Base-by-base conservation (phyloP, 92 coral and sea anemone species). In the Heteractis magnifica region DNA sequence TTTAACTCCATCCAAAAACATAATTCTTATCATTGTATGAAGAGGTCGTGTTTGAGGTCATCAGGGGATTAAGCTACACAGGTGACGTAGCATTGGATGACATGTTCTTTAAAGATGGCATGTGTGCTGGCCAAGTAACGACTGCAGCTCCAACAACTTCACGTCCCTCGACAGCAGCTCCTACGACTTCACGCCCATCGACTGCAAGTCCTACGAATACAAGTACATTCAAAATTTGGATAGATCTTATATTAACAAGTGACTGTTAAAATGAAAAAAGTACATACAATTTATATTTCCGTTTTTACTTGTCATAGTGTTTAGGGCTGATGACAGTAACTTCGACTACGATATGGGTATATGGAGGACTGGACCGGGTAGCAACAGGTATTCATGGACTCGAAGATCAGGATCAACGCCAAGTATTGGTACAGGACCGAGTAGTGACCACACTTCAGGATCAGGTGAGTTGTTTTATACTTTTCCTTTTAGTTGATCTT, bases 61-160 rank as follows among this genome's bases (percentile, higher is more conserved):
- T 73, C 49, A 82, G 89, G 21, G 92, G 92, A 41, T 77, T 72
- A 14, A 79, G 74, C 18, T 89, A 26, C 77, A 65, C 44, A 34
- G 77, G 92, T 48, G 92, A 89, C 62, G 52, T 89, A 8, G 92
- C 92, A 19, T 41, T 89, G 52, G 92, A 89, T 72, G 84, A 86
- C 4, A 83, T 85, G 49, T 76, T 60, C 65, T 65, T 84, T 52
- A 84, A 41, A 13, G 77, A 82, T 20, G 77, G 77, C 77, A 80
- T 13, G 68, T 84, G 87, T 6, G 73, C 11, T 68, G 73, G 73
- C 3, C 49, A 68, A 18, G 70, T 19, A 26, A 0, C 1, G 1
- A 0, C 34, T 8, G 21, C 26, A 62, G 6, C 70, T 3, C 12
- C 4, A 12, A 56, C 62, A 56, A 56, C 62, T 18, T 56, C 62